Evolutionary conservation across 23 tunicate genomes (phyloP), one percentile per base, ranked within the genome.

Genomic region (Ascidia mentula): DNA sequence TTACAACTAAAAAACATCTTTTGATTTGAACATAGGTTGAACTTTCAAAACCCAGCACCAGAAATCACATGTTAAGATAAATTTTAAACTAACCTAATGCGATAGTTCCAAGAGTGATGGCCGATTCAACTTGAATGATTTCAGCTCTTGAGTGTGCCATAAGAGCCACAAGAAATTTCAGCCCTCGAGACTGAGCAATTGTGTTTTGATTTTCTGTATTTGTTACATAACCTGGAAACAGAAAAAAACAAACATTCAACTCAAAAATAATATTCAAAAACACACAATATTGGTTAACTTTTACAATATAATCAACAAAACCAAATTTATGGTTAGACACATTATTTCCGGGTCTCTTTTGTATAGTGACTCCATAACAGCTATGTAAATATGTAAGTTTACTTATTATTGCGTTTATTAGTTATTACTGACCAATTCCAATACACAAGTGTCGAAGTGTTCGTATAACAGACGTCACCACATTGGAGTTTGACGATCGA

Each of bases 81-180:
- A 53, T 53, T 28, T 53, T 53, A 53, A 37, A 26, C 79, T 40
- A 20, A 91, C 97, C 97, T 46, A 85, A 53, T 22, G 85, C 75
- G 69, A 89, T 84, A 22, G 97, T 87, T 12, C 82, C 97, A 40
- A 91, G 82, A 0, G 97, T 77, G 6, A 91, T 59, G 1, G 97
- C 97, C 7, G 97, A 82, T 78, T 91, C 90, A 32, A 91, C 90
- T 78, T 91, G 90, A 40, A 91, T 86, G 30, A 75, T 40, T 73
- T 91, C 97, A 18, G 84, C 82, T 72, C 82, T 85, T 18, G 87
- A 82, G 74, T 91, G 86, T 2, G 90, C 97, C 87, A 91, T 84
- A 38, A 91, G 72, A 8, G 90, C 89, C 39, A 91, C 97, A 39
- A 91, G 87, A 38, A 91, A 81, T 75, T 91, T 91, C 46, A 91